Conservation (phyloP, 1,140 invertebrate genomes). For the Telenomus remus region DNA sequence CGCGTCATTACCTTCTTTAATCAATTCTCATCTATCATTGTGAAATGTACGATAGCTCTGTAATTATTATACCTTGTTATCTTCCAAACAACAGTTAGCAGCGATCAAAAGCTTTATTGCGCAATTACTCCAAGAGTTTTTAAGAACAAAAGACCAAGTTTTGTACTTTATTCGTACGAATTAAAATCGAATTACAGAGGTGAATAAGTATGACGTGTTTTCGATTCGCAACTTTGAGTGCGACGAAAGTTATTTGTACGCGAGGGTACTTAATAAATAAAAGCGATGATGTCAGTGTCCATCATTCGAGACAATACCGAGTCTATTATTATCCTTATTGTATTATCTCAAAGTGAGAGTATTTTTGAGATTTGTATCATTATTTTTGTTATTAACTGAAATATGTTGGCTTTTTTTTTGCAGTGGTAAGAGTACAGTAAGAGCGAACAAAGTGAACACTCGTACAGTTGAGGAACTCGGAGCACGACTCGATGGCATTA, state of each 20-base stretch:
- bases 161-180: no score
- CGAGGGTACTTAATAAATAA: slow-evolving; percentile 22
- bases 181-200: no score
- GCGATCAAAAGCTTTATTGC: no score
- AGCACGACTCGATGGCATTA: slow-evolving; percentile 51
- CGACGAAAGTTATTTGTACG: slow-evolving; percentile 25
- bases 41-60: neutral
- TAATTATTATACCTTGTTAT: slow-evolving; percentile 6
- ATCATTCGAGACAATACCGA: no score
- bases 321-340: neutral
- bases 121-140: no score
- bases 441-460: slow-evolving; percentile 22
- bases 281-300: slow-evolving; percentile 30
- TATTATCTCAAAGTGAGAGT: neutral
- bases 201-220: no score
- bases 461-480: slow-evolving; percentile 40
- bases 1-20: slow-evolving; percentile 3
- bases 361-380: no score
- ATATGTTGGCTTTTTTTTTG: neutral
- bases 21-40: slow-evolving; percentile 11
- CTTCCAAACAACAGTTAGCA: no score
- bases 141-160: no score
- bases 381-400: no score
- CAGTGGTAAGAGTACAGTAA: slow-evolving; percentile 22
- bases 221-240: no score